phyloP scores from a whole-genome alignment of 2,797 vertebrate genomes.

The Sylvilagus floridanus region DNA sequence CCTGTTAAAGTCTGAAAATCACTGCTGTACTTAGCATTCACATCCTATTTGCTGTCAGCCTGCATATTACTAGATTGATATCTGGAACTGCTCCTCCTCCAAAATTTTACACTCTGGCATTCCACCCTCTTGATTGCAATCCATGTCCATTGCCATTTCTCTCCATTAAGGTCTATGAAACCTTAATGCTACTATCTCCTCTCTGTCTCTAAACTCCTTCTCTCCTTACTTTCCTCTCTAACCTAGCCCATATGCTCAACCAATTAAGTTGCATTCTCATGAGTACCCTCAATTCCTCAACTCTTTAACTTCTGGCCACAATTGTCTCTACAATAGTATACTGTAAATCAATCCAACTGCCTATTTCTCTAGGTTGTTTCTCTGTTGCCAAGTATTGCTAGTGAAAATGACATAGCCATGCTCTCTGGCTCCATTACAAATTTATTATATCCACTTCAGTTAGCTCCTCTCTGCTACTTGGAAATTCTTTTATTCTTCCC shows the following conservation, averaged over 20 bases:
- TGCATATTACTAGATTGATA: background rate
- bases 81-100: background rate
- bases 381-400: slow-evolving; percentile 35
- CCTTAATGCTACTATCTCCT: background rate
- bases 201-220: background rate
- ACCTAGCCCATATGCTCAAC: background rate
- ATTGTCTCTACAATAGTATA: background rate
- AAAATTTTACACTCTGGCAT: background rate
- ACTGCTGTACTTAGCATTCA: background rate
- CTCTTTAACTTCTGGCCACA: slow-evolving; percentile 49
- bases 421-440: slow-evolving; percentile 16
- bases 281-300: slow-evolving; percentile 4
- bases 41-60: background rate
- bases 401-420: slow-evolving; percentile 27
- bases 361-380: slow-evolving; percentile 2
- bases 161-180: background rate
- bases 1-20: background rate
- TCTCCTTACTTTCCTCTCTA: background rate
- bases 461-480: slow-evolving; percentile 8
- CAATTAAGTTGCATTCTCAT: slow-evolving; percentile 31
- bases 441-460: background rate
- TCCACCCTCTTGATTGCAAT: background rate
- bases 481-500: background rate
- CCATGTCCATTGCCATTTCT: background rate
- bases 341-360: slow-evolving; percentile 38